Base-by-base conservation (phyloP, 2,113 vertebrate genomes). In the Rhombomys opimus region DNA sequence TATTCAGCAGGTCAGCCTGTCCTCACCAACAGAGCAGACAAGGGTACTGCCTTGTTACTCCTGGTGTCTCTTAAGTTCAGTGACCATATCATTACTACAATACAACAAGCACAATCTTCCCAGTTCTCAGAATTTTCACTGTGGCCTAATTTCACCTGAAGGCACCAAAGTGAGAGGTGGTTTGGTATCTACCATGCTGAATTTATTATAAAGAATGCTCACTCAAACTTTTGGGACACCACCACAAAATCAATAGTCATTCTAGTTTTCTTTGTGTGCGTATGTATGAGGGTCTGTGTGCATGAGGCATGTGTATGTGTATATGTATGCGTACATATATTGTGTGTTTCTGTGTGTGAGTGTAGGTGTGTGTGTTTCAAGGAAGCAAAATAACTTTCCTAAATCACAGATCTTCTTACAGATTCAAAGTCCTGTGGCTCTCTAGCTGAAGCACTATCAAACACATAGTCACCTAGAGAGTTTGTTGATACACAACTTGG, bases 1-100 rank as follows among this genome's bases (percentile, higher is more conserved):
- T 63, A 89, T 2, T 68, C 57, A 84, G 65, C 57, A 87, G n/a
- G 63, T 92, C 63, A 52, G n/a, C 54, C 23, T 92, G 93, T 93
- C 57, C 68, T 80, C 63, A 38, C 7, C 67, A 93, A 23, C 57
- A 94, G 73, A 92, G 22, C 2, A 38, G 46, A 63, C 7, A 72
- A 54, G 54, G 4, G 18, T 61, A 68, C 70, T n/a, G 15, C 32
- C 32, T 65, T 50, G 3, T 68, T 61, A 84, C 6, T 50, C 18
- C 18, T 17, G 78, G 25, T 20, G 32, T 18, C 65, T 76, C 32
- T 89, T 73, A 59, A 70, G 14, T 30, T 50, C 65, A 54, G 13
- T 30, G 32, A 85, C 27, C 32, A 41, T 17, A 89, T 57, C 8
- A 17, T 73, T 54, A 73, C 11, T 57, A 94, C 27, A 12, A 38